phyloP scores from a whole-genome alignment of 1,140 invertebrate species.

The Apis dorsata region DNA sequence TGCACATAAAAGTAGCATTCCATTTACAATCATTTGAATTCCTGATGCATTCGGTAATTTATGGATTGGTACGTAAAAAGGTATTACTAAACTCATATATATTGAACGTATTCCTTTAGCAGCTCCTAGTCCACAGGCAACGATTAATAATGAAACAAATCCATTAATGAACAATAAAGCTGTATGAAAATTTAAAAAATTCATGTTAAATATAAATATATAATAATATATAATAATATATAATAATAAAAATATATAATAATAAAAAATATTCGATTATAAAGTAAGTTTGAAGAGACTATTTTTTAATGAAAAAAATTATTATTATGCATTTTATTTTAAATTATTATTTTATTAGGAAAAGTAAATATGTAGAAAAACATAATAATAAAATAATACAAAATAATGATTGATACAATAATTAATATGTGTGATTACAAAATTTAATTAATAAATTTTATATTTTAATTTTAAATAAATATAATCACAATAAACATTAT shows the following conservation, averaged over 20 bases:
- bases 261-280: not conserved
- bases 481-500: too few relatives aligned
- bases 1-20: conserved; percentile 81
- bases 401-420: too few relatives aligned
- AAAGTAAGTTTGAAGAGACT: not conserved
- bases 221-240: not conserved
- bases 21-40: conserved; percentile 84
- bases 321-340: not conserved
- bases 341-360: not conserved
- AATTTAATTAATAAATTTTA: too few relatives aligned
- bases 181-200: conserved; percentile 56
- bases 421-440: too few relatives aligned
- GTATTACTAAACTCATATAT: conserved; percentile 84
- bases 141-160: conserved; percentile 60
- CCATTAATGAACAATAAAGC: conserved; percentile 79
- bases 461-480: too few relatives aligned
- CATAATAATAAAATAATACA: too few relatives aligned
- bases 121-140: conserved; percentile 79
- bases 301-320: not conserved
- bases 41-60: conserved; percentile 83
- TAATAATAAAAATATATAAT: not conserved
- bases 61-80: conserved; percentile 83
- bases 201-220: not conserved
- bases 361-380: not conserved
- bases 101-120: conserved; percentile 85